phyloP scores from a whole-genome alignment of 1,140 invertebrate species.

The Gryon sp. region DNA sequence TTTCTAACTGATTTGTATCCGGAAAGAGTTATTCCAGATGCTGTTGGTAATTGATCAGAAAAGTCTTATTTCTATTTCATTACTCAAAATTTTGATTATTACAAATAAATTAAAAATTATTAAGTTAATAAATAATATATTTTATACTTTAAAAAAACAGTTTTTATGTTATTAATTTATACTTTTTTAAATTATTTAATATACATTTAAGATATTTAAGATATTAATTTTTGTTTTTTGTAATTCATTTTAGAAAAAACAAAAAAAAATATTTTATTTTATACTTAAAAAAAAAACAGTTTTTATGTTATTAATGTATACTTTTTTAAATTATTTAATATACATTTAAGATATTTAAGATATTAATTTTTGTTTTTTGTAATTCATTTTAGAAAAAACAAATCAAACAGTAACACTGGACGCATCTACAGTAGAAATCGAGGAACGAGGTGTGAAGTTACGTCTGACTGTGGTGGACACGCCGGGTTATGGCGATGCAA shows the following conservation, averaged over 20 bases:
- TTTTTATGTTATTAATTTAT: too few species aligned
- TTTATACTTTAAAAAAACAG: background rate
- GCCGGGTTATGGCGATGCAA: conserved; percentile 99
- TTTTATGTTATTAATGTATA: too few species aligned
- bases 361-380: background rate
- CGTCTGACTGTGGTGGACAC: conserved; percentile 96
- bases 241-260: conserved; percentile 87
- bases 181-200: too few species aligned
- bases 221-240: background rate
- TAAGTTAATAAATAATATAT: conserved; percentile 6
- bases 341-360: too few species aligned
- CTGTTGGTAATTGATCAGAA: conserved; percentile 85
- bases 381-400: conserved; percentile 87
- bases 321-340: too few species aligned
- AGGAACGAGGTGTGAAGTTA: conserved; percentile 94
- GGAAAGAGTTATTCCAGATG: conserved; percentile 91
- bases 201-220: too few species aligned
- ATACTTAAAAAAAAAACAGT: too few species aligned
- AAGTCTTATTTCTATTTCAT: too few species aligned
- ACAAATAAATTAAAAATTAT: too few species aligned
- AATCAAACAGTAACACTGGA: conserved; percentile 94
- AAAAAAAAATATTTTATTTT: conserved; percentile 74
- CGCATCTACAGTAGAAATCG: conserved; percentile 95
- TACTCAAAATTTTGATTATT: too few species aligned
- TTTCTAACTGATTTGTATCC: conserved; percentile 97